These are phyloP conservation scores for Leptosomus discolor DNA, from an alignment of 2,113 vertebrate genomes.

Conservation along the genomic window DNA sequence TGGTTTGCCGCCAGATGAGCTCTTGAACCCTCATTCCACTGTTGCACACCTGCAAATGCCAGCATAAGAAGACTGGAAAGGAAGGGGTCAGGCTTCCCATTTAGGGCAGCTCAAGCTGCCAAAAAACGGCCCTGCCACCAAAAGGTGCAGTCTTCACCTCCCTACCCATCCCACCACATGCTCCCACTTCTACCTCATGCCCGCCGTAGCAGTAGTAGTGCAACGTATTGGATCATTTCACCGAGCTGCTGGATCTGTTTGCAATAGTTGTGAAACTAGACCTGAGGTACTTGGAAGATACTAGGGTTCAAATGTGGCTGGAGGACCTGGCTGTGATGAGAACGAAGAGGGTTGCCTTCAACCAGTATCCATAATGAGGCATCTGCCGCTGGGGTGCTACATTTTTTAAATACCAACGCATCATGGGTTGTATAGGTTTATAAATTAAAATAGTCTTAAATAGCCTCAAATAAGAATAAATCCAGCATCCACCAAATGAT, in stretches of 20 bases:
- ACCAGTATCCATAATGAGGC: not conserved
- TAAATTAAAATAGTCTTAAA: not conserved
- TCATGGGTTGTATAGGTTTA: not conserved
- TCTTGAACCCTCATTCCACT: not conserved
- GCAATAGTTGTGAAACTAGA: not conserved
- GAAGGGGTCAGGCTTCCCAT: not conserved
- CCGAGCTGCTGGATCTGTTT: not conserved
- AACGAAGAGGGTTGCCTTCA: not conserved
- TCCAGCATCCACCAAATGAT: not conserved
- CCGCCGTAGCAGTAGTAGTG: not conserved
- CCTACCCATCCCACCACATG: not conserved
- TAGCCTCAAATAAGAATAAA: not conserved
- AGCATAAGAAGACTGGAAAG: not conserved
- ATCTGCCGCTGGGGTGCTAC: not conserved
- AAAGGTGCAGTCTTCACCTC: not conserved
- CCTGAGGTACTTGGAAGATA: not conserved
- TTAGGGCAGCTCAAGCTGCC: not conserved
- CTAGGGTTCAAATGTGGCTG: not conserved
- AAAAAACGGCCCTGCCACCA: not conserved
- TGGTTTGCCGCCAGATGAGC: not conserved
- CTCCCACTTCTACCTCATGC: not conserved
- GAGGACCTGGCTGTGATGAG: not conserved
- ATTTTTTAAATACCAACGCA: not conserved
- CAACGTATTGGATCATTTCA: not conserved
- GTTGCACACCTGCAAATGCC: not conserved